phyloP scores from a whole-genome alignment of 2,113 vertebrate species.

The Actenoides hombroni region DNA sequence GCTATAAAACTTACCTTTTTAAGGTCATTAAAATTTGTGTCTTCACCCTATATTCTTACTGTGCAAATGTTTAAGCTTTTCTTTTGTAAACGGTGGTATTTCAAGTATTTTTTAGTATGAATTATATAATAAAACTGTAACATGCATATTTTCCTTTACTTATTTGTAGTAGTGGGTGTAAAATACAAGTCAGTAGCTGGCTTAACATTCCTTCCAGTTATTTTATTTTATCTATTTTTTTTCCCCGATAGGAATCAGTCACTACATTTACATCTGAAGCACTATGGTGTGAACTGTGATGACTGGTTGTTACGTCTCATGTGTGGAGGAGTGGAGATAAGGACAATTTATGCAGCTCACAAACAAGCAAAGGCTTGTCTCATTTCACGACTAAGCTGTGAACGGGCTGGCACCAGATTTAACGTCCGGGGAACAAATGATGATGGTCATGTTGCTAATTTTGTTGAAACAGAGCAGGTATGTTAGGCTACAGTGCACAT shows the following conservation, averaged over 20 bases:
- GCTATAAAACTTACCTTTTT: background rate
- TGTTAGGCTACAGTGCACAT: background rate
- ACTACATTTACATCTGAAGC: slow-evolving; percentile 93
- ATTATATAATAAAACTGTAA: background rate
- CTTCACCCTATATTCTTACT: background rate
- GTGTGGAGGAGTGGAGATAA: slow-evolving; percentile 96
- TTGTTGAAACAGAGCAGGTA: slow-evolving; percentile 98
- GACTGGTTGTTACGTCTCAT: slow-evolving; percentile 95
- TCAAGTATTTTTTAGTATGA: background rate
- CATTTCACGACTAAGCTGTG: slow-evolving; percentile 95
- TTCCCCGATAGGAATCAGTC: slow-evolving; percentile 88
- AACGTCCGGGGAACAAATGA: slow-evolving; percentile 97
- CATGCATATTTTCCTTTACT: background rate
- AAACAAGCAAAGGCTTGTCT: slow-evolving; percentile 98
- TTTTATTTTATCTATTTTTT: background rate
- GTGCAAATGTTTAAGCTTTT: background rate
- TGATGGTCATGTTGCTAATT: slow-evolving; percentile 96
- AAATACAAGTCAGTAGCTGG: background rate
- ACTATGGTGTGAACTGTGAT: slow-evolving; percentile 95
- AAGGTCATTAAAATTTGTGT: background rate
- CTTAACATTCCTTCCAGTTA: background rate
- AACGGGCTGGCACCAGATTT: slow-evolving; percentile 93
- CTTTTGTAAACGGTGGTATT: background rate
- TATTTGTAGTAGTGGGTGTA: background rate
- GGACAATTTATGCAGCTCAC: slow-evolving; percentile 97